Conservation (phyloP, 2,797 vertebrate genomes). For the Coracias cyanogaster region DNA sequence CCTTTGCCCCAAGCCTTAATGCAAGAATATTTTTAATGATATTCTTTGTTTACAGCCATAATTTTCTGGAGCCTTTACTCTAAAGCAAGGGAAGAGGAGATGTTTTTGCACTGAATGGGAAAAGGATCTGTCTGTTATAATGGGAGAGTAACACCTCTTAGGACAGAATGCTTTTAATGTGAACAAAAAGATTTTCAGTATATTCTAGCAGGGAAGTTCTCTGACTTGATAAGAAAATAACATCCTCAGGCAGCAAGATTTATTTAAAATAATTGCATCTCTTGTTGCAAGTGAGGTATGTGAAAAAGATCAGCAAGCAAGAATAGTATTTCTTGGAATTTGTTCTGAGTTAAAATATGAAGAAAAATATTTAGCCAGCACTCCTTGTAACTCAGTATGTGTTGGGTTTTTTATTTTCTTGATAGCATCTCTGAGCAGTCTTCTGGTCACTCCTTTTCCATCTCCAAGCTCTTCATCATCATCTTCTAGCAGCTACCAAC, state of each 20-base stretch:
- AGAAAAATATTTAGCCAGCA: background rate
- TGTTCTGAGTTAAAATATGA: background rate
- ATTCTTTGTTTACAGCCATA: background rate
- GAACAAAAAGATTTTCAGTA: background rate
- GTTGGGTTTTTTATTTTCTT: slow-evolving; percentile 31
- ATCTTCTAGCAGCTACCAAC: slow-evolving; percentile 88
- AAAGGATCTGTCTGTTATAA: background rate
- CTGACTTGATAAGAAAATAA: background rate
- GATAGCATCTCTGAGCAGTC: slow-evolving; percentile 87
- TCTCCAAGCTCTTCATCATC: slow-evolving; percentile 86
- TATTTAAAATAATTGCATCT: background rate
- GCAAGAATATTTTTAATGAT: background rate
- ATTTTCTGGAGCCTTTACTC: background rate
- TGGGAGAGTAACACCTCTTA: background rate
- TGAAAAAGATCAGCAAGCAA: background rate
- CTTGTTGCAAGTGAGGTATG: background rate
- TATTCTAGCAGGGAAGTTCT: background rate
- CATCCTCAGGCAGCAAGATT: background rate
- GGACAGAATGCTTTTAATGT: background rate
- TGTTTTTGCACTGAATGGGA: background rate
- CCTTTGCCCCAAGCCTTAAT: background rate
- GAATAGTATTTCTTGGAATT: background rate
- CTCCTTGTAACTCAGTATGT: background rate
- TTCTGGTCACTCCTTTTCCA: slow-evolving; percentile 87
- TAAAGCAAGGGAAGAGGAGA: background rate